phyloP scores from a whole-genome alignment of 2,797 vertebrate genomes.

The Aplochiton taeniatus region DNA sequence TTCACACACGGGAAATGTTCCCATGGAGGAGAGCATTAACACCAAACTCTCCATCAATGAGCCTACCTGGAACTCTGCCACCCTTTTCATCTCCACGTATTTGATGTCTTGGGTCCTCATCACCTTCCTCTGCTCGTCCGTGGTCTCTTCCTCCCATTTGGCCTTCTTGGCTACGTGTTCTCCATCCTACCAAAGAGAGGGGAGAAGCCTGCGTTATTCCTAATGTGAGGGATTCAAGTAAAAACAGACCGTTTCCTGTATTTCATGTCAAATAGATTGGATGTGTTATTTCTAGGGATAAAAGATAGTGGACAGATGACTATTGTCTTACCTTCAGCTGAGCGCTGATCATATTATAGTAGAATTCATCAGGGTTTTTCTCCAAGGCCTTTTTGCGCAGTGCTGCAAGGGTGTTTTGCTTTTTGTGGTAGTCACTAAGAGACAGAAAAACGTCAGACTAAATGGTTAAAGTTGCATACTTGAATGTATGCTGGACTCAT shows the following conservation, averaged over 20 bases:
- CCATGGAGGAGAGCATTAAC: not conserved
- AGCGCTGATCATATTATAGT: conserved; percentile 88
- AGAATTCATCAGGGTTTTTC: conserved; percentile 97
- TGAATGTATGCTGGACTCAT: not conserved
- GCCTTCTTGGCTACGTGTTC: conserved; percentile 79
- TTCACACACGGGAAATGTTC: no score
- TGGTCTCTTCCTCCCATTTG: conserved; percentile 73
- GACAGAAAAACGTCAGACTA: not conserved
- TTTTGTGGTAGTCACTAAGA: conserved; percentile 89
- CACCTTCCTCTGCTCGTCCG: conserved; percentile 89
- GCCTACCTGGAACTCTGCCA: conserved; percentile 87
- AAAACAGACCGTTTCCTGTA: not conserved
- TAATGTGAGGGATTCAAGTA: not conserved
- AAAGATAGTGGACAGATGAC: not conserved
- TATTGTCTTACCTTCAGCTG: conserved; percentile 79
- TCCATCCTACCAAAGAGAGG: conserved; percentile 81
- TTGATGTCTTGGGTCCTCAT: conserved; percentile 93
- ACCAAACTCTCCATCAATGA: not conserved
- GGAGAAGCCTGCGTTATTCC: not conserved
- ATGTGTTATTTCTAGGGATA: no score
- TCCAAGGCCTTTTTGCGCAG: conserved; percentile 92
- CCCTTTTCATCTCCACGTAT: conserved; percentile 95
- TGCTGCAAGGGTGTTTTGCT: conserved; percentile 86
- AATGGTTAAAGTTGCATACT: not conserved
- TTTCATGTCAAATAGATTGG: no score